These are phyloP conservation scores for Apis laboriosa DNA, from an alignment of 1,140 invertebrate species.

Conservation along the genomic window DNA sequence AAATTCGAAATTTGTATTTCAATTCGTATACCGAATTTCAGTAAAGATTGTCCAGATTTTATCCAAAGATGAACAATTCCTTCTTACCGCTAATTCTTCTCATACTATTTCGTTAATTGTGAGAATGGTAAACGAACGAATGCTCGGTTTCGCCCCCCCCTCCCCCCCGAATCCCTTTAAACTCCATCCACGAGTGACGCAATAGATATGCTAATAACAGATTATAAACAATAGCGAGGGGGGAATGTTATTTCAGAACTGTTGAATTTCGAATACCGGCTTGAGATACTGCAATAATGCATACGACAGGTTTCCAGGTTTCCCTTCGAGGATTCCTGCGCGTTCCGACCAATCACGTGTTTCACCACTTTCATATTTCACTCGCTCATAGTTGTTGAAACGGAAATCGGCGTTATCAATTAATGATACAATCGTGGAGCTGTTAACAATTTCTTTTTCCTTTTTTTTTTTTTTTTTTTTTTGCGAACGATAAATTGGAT, in stretches of 20 bases:
- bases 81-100: no score
- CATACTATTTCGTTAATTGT: no score
- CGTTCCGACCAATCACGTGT: neutral
- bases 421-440: neutral
- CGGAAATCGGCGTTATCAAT: neutral
- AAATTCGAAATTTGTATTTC: no score
- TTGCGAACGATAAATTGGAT: neutral
- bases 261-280: slow-evolving; percentile 1
- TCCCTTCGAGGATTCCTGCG: neutral
- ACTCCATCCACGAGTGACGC: neutral
- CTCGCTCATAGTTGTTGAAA: no score
- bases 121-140: neutral
- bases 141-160: no score
- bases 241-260: neutral
- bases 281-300: neutral
- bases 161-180: neutral
- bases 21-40: no score
- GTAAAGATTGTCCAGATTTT: no score
- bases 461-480: no score
- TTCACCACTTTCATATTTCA: neutral
- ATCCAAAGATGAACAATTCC: no score
- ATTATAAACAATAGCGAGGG: slow-evolving; percentile 23
- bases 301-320: neutral
- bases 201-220: slow-evolving; percentile 40
- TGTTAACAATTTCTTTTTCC: neutral